phyloP scores from a whole-genome alignment of 2,797 vertebrate genomes.

The Neoniphon sammara region DNA sequence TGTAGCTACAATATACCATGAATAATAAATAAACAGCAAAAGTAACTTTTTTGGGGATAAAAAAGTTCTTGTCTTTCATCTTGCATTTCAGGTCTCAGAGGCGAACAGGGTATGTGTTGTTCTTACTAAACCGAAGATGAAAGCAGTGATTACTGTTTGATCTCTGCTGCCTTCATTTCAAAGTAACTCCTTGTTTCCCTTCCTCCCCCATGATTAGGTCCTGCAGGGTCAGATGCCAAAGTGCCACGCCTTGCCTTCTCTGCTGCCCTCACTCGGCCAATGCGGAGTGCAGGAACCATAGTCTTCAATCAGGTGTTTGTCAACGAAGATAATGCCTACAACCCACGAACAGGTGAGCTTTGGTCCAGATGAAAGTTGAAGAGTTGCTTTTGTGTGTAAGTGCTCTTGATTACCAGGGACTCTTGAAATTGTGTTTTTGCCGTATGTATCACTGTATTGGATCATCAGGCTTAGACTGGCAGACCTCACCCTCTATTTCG shows the following conservation, averaged over 20 bases:
- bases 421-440: background rate
- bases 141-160: constrained; percentile 25
- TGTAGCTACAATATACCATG: background rate
- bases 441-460: no score
- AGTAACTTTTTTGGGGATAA: constrained; percentile 9
- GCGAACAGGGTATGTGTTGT: constrained; percentile 85
- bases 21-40: background rate
- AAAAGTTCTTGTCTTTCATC: constrained; percentile 47
- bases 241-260: constrained; percentile 90
- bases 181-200: constrained; percentile 10
- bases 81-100: constrained; percentile 82
- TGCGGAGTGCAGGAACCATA: constrained; percentile 87
- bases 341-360: constrained; percentile 85
- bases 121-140: constrained; percentile 43
- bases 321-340: constrained; percentile 88
- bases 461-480: no score
- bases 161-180: constrained; percentile 8
- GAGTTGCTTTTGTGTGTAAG: background rate
- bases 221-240: constrained; percentile 81
- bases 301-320: constrained; percentile 89
- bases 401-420: no score
- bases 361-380: background rate
- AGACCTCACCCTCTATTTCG: no score
- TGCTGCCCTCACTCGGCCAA: constrained; percentile 86
- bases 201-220: constrained; percentile 74